phyloP scores from a whole-genome alignment of 2,797 vertebrate genomes.

The Numenius phaeopus region DNA sequence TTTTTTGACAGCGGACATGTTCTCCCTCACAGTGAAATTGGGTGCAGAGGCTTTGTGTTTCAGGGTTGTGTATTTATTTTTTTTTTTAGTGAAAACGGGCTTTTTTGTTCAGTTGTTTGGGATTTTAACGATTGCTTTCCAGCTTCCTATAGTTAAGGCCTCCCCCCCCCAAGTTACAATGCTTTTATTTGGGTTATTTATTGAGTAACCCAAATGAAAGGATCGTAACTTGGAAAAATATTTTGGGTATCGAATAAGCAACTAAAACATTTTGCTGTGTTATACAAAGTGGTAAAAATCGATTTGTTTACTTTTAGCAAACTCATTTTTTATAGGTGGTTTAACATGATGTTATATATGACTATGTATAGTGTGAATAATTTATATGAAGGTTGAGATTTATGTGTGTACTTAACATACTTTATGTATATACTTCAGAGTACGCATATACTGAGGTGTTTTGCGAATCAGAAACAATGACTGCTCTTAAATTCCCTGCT shows the following conservation, averaged over 20 bases:
- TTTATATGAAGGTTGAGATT: not conserved
- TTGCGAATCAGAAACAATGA: not conserved
- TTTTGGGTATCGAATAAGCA: not conserved
- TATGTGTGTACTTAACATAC: not conserved
- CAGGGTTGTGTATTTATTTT: fast-evolving
- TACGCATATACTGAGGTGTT: not conserved
- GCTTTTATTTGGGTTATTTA: not conserved
- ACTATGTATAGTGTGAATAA: not conserved
- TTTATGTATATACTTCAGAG: not conserved
- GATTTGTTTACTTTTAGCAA: not conserved
- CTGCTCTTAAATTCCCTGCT: not conserved
- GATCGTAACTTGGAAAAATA: not conserved
- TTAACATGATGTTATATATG: fast-evolving
- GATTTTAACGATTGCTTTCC: not conserved
- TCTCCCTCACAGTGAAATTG: not conserved
- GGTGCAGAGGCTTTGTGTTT: fast-evolving
- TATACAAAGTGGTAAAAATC: not conserved
- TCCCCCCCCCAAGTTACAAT: fast-evolving
- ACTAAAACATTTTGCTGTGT: not conserved
- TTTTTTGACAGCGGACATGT: not conserved
- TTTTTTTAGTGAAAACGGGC: not conserved
- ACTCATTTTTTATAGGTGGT: not conserved
- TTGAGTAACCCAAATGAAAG: not conserved
- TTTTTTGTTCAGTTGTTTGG: not conserved
- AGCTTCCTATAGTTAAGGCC: not conserved